Base-by-base conservation (phyloP, 2,113 vertebrate genomes). In the Clarias macrocephalus region DNA sequence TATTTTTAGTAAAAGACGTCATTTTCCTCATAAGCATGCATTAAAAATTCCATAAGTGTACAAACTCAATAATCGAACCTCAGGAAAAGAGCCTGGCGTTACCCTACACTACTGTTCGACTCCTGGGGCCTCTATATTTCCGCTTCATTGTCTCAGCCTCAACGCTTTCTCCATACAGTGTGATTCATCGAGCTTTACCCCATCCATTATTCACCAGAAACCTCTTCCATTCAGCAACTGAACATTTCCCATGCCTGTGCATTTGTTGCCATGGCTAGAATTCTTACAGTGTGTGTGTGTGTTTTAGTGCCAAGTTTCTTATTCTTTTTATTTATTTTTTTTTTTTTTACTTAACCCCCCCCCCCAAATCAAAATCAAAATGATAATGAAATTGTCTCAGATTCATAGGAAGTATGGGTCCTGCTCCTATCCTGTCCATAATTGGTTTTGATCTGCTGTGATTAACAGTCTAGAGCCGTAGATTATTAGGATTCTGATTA, bases 211-310 rank as follows among this genome's bases (percentile, higher is more conserved):
- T 63, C 72, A 89, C n/a, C 54, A 80, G 54, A 83, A 84, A 88
- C 90, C 90, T 89, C 86, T 86, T 85, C 25, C 86, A 89, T 91
- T 83, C 73, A 73, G 57, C 57, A 85, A 9, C 21, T 48, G 63
- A 77, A 88, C 92, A 88, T 93, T 94, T 76, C 56, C 89, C 89
- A 81, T 16, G 37, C 88, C 83, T 60, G 30, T 89, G 91, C 93
- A 94, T 93, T 94, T 91, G 94, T 95, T 94, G 92, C 92, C 94
- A 95, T 94, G 93, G 91, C 75, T 90, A 92, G 92, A 83, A 16
- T 63, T 76, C 81, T 85, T 89, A 93, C 93, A 89, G 88, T 89
- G 91, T 91, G 88, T 90, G 89, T 94, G 93, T 70, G 42, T 70
- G n/a, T 23, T 56, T 79, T 19, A 19, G 54, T 56, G 54, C 48